Percentiles rank a stretch among this genome's conserved stretches.
phyloP scores from a whole-genome alignment of 1,140 invertebrate genomes.

The Pachyrhynchus sulphureomaculatus region DNA sequence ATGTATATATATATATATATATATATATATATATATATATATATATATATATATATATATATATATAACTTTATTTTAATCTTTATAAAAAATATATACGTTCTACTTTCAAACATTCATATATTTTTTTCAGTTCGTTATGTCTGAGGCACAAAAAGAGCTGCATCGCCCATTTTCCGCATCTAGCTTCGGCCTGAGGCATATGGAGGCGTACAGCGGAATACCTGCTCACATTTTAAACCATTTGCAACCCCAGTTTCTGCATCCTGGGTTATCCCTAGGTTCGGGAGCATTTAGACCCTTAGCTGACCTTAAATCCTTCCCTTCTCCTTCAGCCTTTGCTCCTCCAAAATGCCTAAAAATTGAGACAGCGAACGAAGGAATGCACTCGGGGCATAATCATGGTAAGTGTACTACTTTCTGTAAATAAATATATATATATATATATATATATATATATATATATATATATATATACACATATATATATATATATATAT shows the following conservation, averaged over 20 bases:
- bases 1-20: no score
- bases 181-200: slow-evolving; percentile 55
- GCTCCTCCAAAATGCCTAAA: slow-evolving; percentile 56
- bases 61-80: no score
- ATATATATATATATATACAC: no score
- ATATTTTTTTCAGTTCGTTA: slow-evolving; percentile 47
- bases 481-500: no score
- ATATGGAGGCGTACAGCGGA: slow-evolving; percentile 58
- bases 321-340: slow-evolving; percentile 56
- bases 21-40: no score
- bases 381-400: slow-evolving; percentile 35
- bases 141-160: slow-evolving; percentile 49
- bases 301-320: slow-evolving; percentile 53
- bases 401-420: slow-evolving; percentile 29
- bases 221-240: slow-evolving; percentile 57
- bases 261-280: slow-evolving; percentile 51
- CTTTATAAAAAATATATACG: no score
- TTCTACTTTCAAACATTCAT: no score
- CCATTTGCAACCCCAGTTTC: slow-evolving; percentile 57
- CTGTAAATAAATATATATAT: no score
- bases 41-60: no score
- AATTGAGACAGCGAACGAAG: slow-evolving; percentile 50
- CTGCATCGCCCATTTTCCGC: slow-evolving; percentile 52
- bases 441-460: no score
- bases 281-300: slow-evolving; percentile 49